A percentile compares a stretch with the other conserved stretches of the same genome.
phyloP scores from a whole-genome alignment of 2,888 invertebrate genomes.

The Lasioglossum zephyrum region DNA sequence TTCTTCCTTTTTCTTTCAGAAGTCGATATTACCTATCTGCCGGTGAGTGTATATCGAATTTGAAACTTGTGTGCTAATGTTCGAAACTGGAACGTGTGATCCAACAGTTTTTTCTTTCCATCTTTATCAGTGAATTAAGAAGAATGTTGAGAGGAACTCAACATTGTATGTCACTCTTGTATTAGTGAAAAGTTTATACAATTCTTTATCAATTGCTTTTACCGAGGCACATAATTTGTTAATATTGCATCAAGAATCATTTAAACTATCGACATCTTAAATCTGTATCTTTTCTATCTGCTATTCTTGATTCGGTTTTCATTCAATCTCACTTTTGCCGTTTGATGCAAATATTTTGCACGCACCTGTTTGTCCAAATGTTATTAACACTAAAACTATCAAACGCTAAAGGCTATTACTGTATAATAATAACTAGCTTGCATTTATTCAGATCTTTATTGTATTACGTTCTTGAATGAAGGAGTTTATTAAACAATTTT shows the following conservation, averaged over 20 bases:
- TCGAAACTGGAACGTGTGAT: not conserved
- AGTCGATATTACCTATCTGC: not conserved
- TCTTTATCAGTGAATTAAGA: not conserved
- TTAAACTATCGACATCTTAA: not conserved
- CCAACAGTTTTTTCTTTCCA: not conserved
- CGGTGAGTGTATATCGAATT: not conserved
- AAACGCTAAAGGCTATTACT: not conserved
- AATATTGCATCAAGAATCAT: too few species aligned
- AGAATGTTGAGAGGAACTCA: not conserved
- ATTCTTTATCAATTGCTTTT: not conserved
- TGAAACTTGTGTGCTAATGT: not conserved
- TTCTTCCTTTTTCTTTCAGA: conserved; percentile 5
- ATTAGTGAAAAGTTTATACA: not conserved
- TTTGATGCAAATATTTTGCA: not conserved
- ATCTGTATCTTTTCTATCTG: not conserved
- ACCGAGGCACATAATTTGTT: not conserved
- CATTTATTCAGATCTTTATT: not conserved
- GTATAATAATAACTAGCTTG: not conserved
- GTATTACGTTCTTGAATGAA: not conserved
- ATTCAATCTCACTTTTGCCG: not conserved
- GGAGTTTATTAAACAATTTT: not conserved
- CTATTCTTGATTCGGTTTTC: not conserved
- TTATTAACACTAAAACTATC: not conserved
- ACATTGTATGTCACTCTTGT: not conserved
- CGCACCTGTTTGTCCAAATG: not conserved